phyloP scores from a whole-genome alignment of 2,888 invertebrate genomes.

The Ormyrus labotus region DNA sequence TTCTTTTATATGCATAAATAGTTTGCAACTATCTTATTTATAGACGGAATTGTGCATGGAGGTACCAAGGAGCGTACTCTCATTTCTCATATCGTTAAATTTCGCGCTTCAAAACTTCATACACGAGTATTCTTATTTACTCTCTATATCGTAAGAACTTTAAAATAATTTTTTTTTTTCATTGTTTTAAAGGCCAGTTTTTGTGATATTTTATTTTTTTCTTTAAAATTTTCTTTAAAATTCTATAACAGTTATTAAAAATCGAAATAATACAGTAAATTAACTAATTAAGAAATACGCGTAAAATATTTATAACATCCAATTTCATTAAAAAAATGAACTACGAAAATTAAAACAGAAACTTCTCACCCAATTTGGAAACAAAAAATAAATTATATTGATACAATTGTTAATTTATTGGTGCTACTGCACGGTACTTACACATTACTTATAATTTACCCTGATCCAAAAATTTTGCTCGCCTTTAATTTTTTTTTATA shows the following conservation, averaged over 20 bases:
- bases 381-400: background rate
- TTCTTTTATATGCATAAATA: slow-evolving; percentile 68
- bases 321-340: background rate
- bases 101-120: slow-evolving; percentile 20
- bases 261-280: too few species aligned
- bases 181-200: slow-evolving; percentile 4
- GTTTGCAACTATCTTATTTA: slow-evolving; percentile 67
- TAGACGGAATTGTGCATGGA: slow-evolving; percentile 70
- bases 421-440: background rate
- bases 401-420: slow-evolving; percentile 4
- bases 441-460: background rate
- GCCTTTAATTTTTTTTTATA: too few species aligned
- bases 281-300: background rate
- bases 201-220: background rate
- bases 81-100: slow-evolving; percentile 15
- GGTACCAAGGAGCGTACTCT: slow-evolving; percentile 59
- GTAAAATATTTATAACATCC: background rate
- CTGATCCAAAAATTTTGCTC: slow-evolving; percentile 7
- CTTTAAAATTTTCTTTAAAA: background rate
- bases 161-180: slow-evolving; percentile 8
- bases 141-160: slow-evolving; percentile 38
- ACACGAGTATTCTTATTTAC: slow-evolving; percentile 40
- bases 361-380: background rate
- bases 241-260: too few species aligned
- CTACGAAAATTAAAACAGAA: background rate